These are phyloP conservation scores for Microcebus ravelobensis DNA, from an alignment of 2,113 vertebrate genomes.

Conservation along the genomic window DNA sequence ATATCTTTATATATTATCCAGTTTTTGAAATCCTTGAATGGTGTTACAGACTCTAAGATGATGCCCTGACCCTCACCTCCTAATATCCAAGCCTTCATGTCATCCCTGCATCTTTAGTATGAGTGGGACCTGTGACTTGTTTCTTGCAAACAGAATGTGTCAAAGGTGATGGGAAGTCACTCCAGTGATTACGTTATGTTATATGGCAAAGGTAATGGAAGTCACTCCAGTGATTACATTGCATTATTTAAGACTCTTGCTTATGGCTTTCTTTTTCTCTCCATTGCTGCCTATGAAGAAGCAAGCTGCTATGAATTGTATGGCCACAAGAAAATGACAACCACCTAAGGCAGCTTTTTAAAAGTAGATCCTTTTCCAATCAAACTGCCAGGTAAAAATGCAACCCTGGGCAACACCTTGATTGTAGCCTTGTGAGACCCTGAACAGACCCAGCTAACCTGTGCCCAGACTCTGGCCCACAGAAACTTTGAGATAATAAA, in stretches of 20 bases:
- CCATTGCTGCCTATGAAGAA: background rate
- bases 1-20: background rate
- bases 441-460: background rate
- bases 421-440: background rate
- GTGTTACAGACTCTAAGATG: background rate
- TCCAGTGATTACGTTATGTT: too few relatives aligned
- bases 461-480: background rate
- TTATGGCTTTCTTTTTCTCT: background rate
- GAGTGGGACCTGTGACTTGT: background rate
- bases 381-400: background rate
- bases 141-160: background rate
- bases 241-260: background rate
- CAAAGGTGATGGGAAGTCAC: background rate
- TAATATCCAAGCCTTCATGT: background rate
- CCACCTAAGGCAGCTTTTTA: background rate
- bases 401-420: background rate
- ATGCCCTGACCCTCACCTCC: background rate
- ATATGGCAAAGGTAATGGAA: background rate
- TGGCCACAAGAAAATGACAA: background rate
- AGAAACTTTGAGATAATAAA: background rate
- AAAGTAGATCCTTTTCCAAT: background rate
- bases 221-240: background rate
- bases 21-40: background rate
- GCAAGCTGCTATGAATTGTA: background rate
- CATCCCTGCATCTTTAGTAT: background rate